phyloP scores from a whole-genome alignment of 2,113 vertebrate species.

The Onychorhynchus coronatus region DNA sequence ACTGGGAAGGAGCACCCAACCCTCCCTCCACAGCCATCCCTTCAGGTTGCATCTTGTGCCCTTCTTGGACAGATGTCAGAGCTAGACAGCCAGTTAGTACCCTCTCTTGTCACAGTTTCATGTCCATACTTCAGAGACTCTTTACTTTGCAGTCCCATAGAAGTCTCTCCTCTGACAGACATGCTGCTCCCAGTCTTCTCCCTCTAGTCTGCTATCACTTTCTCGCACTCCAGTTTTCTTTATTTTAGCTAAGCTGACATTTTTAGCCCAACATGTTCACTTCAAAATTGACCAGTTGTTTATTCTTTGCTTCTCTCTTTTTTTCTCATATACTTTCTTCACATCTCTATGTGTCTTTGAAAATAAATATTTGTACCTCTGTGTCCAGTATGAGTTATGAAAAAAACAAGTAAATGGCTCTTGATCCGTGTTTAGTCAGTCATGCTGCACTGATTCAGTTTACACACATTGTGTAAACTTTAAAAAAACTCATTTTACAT shows the following conservation, averaged over 20 bases:
- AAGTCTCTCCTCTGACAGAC: neutral
- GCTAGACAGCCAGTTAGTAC: neutral
- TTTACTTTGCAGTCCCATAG: neutral
- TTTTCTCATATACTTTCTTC: neutral
- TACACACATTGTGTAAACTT: neutral
- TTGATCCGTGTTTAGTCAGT: neutral
- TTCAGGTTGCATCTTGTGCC: fast-evolving
- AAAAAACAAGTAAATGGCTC: neutral
- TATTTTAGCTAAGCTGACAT: neutral
- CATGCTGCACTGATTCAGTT: neutral
- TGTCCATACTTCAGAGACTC: neutral
- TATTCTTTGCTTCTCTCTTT: neutral
- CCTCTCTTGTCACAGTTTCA: neutral
- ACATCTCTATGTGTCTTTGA: neutral
- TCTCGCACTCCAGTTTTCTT: neutral
- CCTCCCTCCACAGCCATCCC: fast-evolving
- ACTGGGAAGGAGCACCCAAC: neutral
- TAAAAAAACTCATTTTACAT: neutral
- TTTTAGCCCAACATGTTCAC: neutral
- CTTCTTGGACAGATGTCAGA: neutral
- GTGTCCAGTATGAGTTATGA: neutral
- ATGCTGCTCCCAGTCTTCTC: neutral
- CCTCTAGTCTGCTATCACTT: neutral
- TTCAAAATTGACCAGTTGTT: neutral
- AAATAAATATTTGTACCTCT: neutral